Evolutionary conservation across 2,888 invertebrate genomes (phyloP).

Genomic region (Morinoia aosen): DNA sequence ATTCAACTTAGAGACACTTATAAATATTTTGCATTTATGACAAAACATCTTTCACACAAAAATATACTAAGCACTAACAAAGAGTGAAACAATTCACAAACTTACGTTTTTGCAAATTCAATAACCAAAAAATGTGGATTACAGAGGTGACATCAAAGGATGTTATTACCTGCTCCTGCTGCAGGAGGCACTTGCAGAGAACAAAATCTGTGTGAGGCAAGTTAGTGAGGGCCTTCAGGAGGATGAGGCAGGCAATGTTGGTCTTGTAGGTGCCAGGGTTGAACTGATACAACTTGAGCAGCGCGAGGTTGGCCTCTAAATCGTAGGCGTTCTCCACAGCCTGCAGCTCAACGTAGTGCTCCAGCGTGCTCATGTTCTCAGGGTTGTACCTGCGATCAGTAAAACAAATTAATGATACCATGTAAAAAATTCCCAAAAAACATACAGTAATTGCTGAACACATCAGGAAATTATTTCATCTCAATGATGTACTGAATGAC

Average conservation of each 20-base stretch:
- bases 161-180: slow-evolving; percentile 78
- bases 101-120: not conserved
- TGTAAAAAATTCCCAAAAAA: not conserved
- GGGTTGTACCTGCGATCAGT: slow-evolving; percentile 84
- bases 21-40: not conserved
- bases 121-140: not conserved
- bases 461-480: not conserved
- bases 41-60: not conserved
- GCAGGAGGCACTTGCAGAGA: slow-evolving; percentile 95
- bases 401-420: not conserved
- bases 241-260: slow-evolving; percentile 88
- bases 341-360: slow-evolving; percentile 93
- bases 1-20: not conserved
- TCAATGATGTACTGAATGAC: not conserved
- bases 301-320: slow-evolving; percentile 95
- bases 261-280: slow-evolving; percentile 89
- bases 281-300: slow-evolving; percentile 96
- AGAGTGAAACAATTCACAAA: not conserved
- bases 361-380: slow-evolving; percentile 89
- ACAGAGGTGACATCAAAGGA: not conserved
- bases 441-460: not conserved
- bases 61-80: not conserved
- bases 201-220: slow-evolving; percentile 98
- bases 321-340: slow-evolving; percentile 94
- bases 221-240: slow-evolving; percentile 95